These are phyloP conservation scores for Spea bombifrons DNA, from an alignment of 2,113 vertebrate genomes.

Conservation along the genomic window DNA sequence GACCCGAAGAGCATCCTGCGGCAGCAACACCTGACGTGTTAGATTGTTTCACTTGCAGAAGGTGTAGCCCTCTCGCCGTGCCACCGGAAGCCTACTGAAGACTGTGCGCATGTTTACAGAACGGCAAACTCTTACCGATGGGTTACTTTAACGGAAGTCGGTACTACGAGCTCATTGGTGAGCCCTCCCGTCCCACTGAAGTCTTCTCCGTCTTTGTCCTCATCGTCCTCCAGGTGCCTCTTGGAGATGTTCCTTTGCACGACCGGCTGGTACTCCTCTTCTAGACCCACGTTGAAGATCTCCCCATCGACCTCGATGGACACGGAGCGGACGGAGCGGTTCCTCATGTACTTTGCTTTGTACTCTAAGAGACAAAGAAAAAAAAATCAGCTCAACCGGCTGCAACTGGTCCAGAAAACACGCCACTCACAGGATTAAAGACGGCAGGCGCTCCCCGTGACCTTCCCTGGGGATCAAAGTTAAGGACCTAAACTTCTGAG, in stretches of 20 bases:
- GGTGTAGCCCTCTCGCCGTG: no score
- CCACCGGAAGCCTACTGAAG: no score
- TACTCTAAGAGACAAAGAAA: constrained; percentile 65
- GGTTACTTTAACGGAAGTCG: constrained; percentile 87
- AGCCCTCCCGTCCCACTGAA: constrained; percentile 81
- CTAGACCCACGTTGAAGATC: constrained; percentile 69
- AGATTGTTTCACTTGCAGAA: no score
- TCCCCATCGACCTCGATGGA: constrained; percentile 71
- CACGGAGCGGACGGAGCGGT: constrained; percentile 78
- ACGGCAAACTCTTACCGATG: constrained; percentile 70
- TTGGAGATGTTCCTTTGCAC: constrained; percentile 69
- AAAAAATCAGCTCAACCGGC: no score
- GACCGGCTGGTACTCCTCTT: constrained; percentile 65
- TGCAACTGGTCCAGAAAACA: no score
- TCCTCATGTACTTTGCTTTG: constrained; percentile 69
- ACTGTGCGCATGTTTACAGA: no score
- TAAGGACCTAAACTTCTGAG: no score
- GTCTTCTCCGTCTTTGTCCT: constrained; percentile 72
- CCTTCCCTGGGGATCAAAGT: no score
- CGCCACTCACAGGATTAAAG: no score
- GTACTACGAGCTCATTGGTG: constrained; percentile 62
- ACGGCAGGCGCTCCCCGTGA: no score
- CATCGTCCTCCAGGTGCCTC: constrained; percentile 59
- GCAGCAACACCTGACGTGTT: no score
- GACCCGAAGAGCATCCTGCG: no score